A percentile compares a stretch with the other conserved stretches of the same genome.
Conservation (phyloP, 2,113 vertebrate species). For the Cavia porcellus region DNA sequence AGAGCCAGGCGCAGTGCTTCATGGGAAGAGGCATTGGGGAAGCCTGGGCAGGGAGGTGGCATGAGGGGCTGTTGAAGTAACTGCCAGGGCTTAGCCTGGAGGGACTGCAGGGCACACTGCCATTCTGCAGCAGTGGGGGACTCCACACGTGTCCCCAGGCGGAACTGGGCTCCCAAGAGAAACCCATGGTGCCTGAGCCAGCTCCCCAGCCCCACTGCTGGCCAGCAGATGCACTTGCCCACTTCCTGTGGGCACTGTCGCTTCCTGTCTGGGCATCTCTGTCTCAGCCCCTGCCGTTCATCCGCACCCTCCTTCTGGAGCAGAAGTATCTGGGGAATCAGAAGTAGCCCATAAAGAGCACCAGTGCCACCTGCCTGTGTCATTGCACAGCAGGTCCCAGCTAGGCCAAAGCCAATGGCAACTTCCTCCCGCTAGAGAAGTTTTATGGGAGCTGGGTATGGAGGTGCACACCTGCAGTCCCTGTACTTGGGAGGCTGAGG, state of each 20-base stretch:
- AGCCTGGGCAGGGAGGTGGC: neutral
- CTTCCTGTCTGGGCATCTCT: neutral
- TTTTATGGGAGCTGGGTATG: no score
- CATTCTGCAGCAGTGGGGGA: neutral
- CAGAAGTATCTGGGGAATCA: neutral
- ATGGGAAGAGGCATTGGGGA: neutral
- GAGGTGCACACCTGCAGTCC: no score
- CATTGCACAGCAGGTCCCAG: rapidly evolving
- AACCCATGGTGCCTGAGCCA: neutral
- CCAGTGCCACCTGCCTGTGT: rapidly evolving
- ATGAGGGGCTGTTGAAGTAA: neutral
- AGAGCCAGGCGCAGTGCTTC: neutral
- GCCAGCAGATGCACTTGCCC: no score
- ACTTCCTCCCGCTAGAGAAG: no score
- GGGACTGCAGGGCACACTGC: neutral
- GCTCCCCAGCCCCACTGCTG: neutral
- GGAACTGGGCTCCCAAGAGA: neutral
- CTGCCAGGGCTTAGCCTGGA: neutral
- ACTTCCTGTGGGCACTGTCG: rapidly evolving
- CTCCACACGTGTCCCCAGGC: neutral
- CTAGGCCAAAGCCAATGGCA: neutral
- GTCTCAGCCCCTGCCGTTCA: neutral
- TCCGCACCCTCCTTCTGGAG: neutral
- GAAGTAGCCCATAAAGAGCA: neutral
- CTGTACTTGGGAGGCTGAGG: no score